Base-by-base conservation (phyloP, 1,140 invertebrate genomes). In the Dinothrombium tinctorium region DNA sequence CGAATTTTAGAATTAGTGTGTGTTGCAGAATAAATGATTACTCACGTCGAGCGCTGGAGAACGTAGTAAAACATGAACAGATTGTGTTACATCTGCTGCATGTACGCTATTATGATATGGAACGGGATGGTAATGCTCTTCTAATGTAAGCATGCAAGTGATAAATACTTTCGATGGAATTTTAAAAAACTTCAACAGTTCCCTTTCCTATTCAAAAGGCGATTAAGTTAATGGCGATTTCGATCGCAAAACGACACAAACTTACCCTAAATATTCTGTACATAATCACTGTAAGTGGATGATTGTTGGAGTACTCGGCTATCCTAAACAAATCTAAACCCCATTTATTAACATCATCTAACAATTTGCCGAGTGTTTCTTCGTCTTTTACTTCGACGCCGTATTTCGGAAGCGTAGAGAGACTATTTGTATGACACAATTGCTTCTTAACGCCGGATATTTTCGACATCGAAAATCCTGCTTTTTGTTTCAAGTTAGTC, bases 311-410 rank as follows among this genome's bases (percentile, higher is more conserved):
- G 37, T 86, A 64, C 51, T 92, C 80, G 47, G 78, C 71, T 56
- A 98, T 76, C 62, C 77, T 80, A 70, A 96, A 96, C 53, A 98
- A 80, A 59, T 98, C 87, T 38, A 94, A 74, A 40, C 90, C 90
- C 92, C 92, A 98, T 54, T 74, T 78, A 58, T 94, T 80, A 26
- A 95, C 69, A 46, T 86, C 76, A 17, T 68, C 68, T 37, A 92
- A 64, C 44, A 66, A 53, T 71, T 76, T 71, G 53, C 74, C 76
- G 39, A 96, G 68, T 49, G 89, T 77, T 37, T 81, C 76, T 55
- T 90, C 84, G 51, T 76, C 67, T 22, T 19, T 26, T 29, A 86
- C 87, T 51, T 92, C 84, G 19, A 95, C 83, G 4, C 89, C 90
- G 53, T 81, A 75, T 49, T 74, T 68, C 17, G 90, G 87, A 40